Base-by-base conservation (phyloP, 2,888 invertebrate species). In the Agelastica alni region DNA sequence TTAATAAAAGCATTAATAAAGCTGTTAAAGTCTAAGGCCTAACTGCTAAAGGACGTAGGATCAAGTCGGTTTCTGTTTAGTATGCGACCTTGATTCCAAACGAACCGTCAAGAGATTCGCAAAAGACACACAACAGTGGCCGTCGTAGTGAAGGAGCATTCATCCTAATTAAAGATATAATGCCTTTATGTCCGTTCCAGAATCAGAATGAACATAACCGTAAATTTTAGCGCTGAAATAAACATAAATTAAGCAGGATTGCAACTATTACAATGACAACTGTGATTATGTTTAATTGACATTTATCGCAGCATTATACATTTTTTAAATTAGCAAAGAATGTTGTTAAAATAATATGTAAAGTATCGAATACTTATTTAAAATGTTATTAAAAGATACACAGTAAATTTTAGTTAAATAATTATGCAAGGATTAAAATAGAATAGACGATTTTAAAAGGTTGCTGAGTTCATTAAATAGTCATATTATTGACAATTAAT, bases 211-310 rank as follows among this genome's bases (percentile, higher is more conserved):
- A 37, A 46, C 55, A 56, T 59, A 55, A 58, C 28, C 47, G 47
- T 47, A 58, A 58, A 52, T 52, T 49, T 46, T 53, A 55, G 37
- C 49, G 46, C 47, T 58, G 46, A 51, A 58, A 58, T 58, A 52
- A 54, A 46, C 48, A 55, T 55, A 52, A 55, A 55, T 41, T 28
- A 18, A 12, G 13, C 12, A 9, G 26, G 16, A 28, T 18, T 31
- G 13, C 32, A n/a, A 30, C 45, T 32, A 45, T 45, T 45, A 34
- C 32, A 32, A 45, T 31, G 28, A 45, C 45, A 30, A 34, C 13
- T 46, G 34, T 20, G 45, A 34, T 45, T 16, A 45, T 18, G 22
- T 46, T 31, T 13, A 34, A 26, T 46, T 47, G 30, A 47, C 47
- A 47, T 36, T 37, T 47, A 47, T 26, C 37, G 36, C 28, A 22